These are phyloP conservation scores for Leptinotarsa tumamoca DNA, from an alignment of 2,888 invertebrate genomes.

Conservation along the genomic window DNA sequence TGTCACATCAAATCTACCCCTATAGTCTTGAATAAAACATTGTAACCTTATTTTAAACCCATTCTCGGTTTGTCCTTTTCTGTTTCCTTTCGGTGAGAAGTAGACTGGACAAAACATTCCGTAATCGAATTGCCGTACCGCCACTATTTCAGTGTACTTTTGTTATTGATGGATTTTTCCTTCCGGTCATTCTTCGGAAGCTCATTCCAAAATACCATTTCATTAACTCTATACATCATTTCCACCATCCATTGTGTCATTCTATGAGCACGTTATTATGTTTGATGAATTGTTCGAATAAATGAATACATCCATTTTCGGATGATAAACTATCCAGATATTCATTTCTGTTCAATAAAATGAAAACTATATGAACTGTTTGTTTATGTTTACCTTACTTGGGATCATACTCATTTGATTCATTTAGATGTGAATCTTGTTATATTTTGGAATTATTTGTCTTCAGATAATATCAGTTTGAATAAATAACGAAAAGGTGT, in stretches of 20 bases:
- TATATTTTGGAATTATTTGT: too few relatives aligned
- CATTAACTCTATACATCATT: background rate
- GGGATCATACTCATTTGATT: too few relatives aligned
- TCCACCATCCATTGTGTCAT: background rate
- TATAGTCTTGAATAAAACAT: background rate
- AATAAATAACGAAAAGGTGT: too few relatives aligned
- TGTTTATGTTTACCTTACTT: background rate
- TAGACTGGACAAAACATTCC: background rate
- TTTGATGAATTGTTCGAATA: background rate
- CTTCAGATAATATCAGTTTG: too few relatives aligned
- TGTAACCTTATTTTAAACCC: background rate
- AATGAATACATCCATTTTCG: background rate
- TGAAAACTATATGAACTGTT: background rate
- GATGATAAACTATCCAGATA: background rate
- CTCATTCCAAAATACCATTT: constrained; percentile 2
- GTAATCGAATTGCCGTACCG: background rate
- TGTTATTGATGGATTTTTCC: background rate
- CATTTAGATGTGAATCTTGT: too few relatives aligned
- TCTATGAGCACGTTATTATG: background rate
- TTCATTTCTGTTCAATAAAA: background rate
- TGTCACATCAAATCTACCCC: background rate
- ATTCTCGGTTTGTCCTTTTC: background rate
- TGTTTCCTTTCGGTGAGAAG: background rate
- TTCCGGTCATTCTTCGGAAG: background rate
- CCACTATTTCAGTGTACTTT: background rate